A percentile compares a stretch with the other conserved stretches of the same genome.
Conservation (phyloP, 2,888 invertebrate species). For the Ectemnius continuus region DNA sequence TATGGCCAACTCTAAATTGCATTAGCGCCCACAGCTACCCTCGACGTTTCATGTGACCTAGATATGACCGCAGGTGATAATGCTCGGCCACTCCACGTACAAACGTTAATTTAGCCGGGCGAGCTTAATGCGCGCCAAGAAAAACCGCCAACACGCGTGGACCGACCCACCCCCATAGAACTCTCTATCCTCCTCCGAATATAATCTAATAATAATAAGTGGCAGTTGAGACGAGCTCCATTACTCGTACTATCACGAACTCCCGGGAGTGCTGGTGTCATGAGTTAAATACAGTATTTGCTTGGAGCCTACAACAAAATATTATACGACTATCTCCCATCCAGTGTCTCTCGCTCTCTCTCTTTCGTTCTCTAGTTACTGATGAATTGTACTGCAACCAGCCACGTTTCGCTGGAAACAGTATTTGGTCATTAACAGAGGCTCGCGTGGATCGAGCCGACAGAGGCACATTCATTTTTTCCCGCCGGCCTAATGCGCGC, state of each 20-base stretch:
- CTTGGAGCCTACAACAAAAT: not conserved
- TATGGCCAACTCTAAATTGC: not conserved
- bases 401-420: not conserved
- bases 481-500: not conserved
- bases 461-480: not conserved
- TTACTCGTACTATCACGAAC: not conserved
- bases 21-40: not conserved
- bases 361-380: not conserved
- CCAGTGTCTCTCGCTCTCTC: too few relatives aligned
- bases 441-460: not conserved
- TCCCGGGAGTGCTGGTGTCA: not conserved
- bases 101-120: too few relatives aligned
- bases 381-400: not conserved
- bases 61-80: too few relatives aligned
- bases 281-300: not conserved
- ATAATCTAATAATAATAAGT: not conserved
- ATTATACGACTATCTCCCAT: not conserved
- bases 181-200: too few relatives aligned
- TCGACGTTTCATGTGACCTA: too few relatives aligned
- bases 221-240: not conserved
- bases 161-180: too few relatives aligned
- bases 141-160: too few relatives aligned
- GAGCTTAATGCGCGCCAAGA: too few relatives aligned
- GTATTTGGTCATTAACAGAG: conserved; percentile 9
- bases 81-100: too few relatives aligned